Percentiles rank a stretch among this genome's conserved stretches.
Conservation (phyloP, 2,888 invertebrate genomes). For the Linyphia triangularis region DNA sequence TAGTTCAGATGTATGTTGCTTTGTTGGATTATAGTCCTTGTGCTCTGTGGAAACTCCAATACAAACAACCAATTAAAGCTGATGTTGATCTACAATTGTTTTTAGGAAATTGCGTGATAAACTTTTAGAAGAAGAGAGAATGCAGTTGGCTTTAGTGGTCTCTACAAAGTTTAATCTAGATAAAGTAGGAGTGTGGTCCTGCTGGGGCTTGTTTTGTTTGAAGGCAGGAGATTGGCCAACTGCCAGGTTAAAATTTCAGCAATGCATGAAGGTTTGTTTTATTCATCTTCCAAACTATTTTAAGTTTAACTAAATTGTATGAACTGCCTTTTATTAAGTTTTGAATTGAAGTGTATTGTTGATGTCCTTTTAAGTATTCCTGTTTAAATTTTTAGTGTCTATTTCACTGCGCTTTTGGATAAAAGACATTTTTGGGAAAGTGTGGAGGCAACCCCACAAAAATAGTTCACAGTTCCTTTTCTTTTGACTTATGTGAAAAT, state of each 20-base stretch:
- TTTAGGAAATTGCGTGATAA: slow-evolving; percentile 85
- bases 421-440: too few species aligned
- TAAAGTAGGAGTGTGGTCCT: slow-evolving; percentile 87
- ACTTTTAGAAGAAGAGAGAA: slow-evolving; percentile 90
- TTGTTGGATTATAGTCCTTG: too few species aligned
- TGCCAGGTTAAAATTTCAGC: slow-evolving; percentile 87
- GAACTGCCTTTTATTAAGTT: background rate
- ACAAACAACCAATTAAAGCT: too few species aligned
- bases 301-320: background rate
- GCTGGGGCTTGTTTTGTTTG: slow-evolving; percentile 91
- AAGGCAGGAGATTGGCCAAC: slow-evolving; percentile 88
- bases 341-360: too few species aligned
- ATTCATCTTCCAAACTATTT: background rate
- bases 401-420: too few species aligned
- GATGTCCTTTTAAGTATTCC: background rate
- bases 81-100: background rate
- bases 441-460: too few species aligned
- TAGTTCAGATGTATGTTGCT: too few species aligned
- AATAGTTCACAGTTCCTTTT: too few species aligned
- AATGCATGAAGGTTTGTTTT: slow-evolving; percentile 80
- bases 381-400: too few species aligned
- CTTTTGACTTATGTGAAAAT: too few species aligned
- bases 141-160: slow-evolving; percentile 87
- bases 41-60: too few species aligned
- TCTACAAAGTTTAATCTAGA: slow-evolving; percentile 92